Percentiles rank a stretch among this genome's conserved stretches.
These are phyloP conservation scores for Crocodylus rhombifer DNA, from an alignment of 2,797 vertebrate species.

Conservation along the genomic window DNA sequence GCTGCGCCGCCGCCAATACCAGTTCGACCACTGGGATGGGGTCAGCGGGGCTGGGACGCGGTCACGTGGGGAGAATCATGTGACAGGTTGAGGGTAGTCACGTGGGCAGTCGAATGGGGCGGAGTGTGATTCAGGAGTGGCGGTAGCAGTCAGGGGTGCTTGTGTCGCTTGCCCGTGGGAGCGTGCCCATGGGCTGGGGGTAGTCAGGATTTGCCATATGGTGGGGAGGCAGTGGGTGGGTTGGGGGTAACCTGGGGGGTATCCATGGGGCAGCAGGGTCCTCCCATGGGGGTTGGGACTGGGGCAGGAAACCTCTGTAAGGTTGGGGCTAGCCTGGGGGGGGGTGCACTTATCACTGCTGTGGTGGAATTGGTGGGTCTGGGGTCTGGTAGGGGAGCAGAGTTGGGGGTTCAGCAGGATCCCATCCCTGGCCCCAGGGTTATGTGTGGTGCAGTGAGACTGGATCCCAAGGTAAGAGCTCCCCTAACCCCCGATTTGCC, in stretches of 20 bases:
- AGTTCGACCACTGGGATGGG: constrained; percentile 93
- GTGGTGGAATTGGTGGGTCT: too few species aligned
- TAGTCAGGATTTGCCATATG: too few species aligned
- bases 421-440: not conserved
- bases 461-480: not conserved
- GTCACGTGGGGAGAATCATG: not conserved
- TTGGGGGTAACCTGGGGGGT: not conserved
- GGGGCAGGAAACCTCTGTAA: too few species aligned
- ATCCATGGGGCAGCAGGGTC: not conserved
- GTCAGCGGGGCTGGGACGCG: constrained; percentile 72
- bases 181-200: too few species aligned
- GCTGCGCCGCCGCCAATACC: constrained; percentile 87
- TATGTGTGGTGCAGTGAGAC: not conserved
- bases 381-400: not conserved
- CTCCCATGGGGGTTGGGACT: too few species aligned
- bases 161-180: too few species aligned
- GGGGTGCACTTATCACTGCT: too few species aligned
- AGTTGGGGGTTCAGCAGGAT: not conserved
- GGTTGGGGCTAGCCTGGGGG: too few species aligned
- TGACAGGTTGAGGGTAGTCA: too few species aligned
- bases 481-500: not conserved
- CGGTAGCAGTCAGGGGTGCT: too few species aligned
- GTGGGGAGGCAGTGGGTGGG: not conserved
- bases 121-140: not conserved
- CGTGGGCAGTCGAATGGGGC: too few species aligned